phyloP scores from a whole-genome alignment of 1,140 invertebrate species.

The Zaprionus lachaisei region DNA sequence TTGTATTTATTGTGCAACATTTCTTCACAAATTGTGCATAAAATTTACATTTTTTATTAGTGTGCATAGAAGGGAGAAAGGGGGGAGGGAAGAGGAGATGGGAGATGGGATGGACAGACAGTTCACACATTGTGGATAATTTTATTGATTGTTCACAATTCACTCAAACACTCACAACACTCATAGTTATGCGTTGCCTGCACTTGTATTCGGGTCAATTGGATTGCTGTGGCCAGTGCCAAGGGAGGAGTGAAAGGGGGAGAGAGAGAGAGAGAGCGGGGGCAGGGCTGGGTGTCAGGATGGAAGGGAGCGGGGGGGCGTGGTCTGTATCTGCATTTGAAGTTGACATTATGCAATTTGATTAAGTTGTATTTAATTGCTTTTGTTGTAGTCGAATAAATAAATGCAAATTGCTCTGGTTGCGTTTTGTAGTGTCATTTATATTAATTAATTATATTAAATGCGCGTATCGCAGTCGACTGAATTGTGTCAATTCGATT shows the following conservation, averaged over 20 bases:
- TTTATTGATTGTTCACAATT: constrained; percentile 56
- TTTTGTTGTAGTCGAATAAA: constrained; percentile 70
- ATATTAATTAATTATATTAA: constrained; percentile 21
- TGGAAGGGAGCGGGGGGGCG: constrained; percentile 8
- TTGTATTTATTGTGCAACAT: constrained; percentile 75
- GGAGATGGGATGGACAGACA: background rate
- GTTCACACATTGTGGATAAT: constrained; percentile 56
- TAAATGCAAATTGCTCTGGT: constrained; percentile 71
- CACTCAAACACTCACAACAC: constrained; percentile 23
- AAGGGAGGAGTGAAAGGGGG: too few species aligned
- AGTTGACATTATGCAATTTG: constrained; percentile 75
- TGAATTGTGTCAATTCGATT: constrained; percentile 10
- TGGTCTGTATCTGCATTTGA: constrained; percentile 59
- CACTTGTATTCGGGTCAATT: constrained; percentile 63
- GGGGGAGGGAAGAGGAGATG: background rate
- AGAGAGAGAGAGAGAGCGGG: too few species aligned
- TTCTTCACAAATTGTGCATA: constrained; percentile 67
- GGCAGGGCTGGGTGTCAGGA: background rate
- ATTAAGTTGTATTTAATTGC: constrained; percentile 79
- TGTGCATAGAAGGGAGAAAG: background rate
- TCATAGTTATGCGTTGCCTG: constrained; percentile 2
- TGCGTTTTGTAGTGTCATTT: constrained; percentile 47
- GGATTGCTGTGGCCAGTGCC: constrained; percentile 27
- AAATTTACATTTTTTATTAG: constrained; percentile 78
- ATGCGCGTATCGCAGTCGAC: constrained; percentile 3